Conservation (phyloP, 2,888 invertebrate genomes). For the Mythimna ferrago region DNA sequence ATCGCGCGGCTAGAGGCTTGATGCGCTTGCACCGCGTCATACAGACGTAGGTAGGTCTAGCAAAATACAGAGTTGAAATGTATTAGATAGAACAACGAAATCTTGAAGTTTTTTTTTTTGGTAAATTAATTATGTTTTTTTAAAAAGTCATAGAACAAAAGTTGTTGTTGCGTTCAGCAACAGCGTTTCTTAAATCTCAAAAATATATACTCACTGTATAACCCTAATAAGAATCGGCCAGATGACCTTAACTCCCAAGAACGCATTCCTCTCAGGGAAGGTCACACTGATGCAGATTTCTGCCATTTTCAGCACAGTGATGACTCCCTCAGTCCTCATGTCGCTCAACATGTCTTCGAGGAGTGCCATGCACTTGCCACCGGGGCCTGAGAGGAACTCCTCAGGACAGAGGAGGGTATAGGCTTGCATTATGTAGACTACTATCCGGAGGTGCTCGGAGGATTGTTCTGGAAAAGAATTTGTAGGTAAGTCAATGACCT, state of each 20-base stretch:
- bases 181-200: no score
- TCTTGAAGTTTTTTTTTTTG: no score
- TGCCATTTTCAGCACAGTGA: constrained; percentile 92
- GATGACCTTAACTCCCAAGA: constrained; percentile 91
- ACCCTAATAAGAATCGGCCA: constrained; percentile 86
- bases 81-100: no score
- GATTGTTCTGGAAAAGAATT: constrained; percentile 92
- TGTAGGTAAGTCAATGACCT: background rate
- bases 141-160: no score
- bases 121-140: no score
- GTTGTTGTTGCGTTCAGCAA: no score
- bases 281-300: constrained; percentile 93
- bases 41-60: no score
- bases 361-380: constrained; percentile 92
- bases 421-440: constrained; percentile 95
- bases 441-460: constrained; percentile 95
- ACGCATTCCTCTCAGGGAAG: constrained; percentile 93
- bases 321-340: constrained; percentile 90
- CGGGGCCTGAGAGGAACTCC: constrained; percentile 94
- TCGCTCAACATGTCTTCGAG: constrained; percentile 94
- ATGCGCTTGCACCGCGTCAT: no score
- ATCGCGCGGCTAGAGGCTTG: no score
- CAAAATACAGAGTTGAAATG: no score
- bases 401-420: constrained; percentile 95
- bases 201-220: constrained; percentile 79